These are phyloP conservation scores for Murina feae DNA, from an alignment of 2,113 vertebrate species.

Conservation along the genomic window DNA sequence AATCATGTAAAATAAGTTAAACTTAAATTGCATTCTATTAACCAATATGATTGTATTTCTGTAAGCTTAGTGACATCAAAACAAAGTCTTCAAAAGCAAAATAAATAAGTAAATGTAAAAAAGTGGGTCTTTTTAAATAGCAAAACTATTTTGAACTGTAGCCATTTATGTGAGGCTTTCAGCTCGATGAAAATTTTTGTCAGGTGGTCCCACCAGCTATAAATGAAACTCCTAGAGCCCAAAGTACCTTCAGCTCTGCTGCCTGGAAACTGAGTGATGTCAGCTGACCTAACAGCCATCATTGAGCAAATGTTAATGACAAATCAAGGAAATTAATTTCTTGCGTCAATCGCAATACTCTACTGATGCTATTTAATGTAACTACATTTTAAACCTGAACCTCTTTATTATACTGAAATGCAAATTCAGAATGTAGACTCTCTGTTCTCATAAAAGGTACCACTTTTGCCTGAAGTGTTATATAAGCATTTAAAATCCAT, in stretches of 20 bases:
- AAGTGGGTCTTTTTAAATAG: not conserved
- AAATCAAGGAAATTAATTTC: slow-evolving; percentile 5
- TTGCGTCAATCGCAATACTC: not conserved
- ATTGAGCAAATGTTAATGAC: not conserved
- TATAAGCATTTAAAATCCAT: not conserved
- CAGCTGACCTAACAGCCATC: not conserved
- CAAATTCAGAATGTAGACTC: not conserved
- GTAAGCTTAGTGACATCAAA: slow-evolving; percentile 84
- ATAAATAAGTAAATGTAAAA: not conserved
- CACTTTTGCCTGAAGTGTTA: slow-evolving; percentile 1
- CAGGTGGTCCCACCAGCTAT: not conserved
- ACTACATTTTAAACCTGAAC: not conserved
- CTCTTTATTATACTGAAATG: not conserved
- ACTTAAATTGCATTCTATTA: slow-evolving; percentile 84
- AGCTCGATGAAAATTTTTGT: not conserved
- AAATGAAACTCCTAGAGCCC: not conserved
- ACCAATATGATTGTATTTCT: slow-evolving; percentile 83
- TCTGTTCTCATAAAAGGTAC: slow-evolving; percentile 22
- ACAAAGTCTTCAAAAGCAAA: slow-evolving; percentile 83
- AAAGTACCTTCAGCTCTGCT: not conserved
- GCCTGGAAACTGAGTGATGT: not conserved
- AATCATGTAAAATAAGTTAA: slow-evolving; percentile 82
- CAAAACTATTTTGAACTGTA: not conserved
- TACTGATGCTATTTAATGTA: not conserved
- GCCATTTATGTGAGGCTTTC: not conserved